phyloP scores from a whole-genome alignment of 2,797 vertebrate species.

The Linurgus olivaceus region DNA sequence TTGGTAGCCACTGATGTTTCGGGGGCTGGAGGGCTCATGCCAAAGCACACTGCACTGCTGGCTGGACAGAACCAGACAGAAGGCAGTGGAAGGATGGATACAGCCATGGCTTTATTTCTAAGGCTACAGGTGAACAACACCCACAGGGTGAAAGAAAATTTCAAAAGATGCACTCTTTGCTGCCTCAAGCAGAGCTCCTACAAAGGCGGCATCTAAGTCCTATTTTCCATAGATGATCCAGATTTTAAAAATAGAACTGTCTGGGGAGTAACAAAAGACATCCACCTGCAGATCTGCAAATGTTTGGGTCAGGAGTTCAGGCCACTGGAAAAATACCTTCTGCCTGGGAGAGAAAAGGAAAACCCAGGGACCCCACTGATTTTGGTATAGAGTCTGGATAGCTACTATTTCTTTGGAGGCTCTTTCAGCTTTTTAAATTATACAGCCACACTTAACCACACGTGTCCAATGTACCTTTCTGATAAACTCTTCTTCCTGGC shows the following conservation, averaged over 20 bases:
- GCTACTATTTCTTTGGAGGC: background rate
- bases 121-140: background rate
- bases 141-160: background rate
- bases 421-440: background rate
- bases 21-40: background rate
- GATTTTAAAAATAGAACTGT: background rate
- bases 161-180: background rate
- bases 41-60: background rate
- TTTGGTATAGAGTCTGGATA: background rate
- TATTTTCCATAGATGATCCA: background rate
- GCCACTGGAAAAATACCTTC: background rate
- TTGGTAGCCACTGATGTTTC: accelerated
- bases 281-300: background rate
- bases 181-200: background rate
- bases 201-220: background rate
- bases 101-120: background rate
- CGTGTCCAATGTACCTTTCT: background rate
- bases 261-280: background rate
- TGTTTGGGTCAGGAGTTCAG: background rate
- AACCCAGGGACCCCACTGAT: background rate
- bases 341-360: background rate
- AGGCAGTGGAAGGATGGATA: background rate
- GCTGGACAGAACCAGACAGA: background rate
- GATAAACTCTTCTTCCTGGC: background rate
- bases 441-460: background rate